Percentiles rank a stretch among this genome's conserved stretches.
Conservation (phyloP, 2,888 invertebrate genomes). For the Eupithecia subfuscata region DNA sequence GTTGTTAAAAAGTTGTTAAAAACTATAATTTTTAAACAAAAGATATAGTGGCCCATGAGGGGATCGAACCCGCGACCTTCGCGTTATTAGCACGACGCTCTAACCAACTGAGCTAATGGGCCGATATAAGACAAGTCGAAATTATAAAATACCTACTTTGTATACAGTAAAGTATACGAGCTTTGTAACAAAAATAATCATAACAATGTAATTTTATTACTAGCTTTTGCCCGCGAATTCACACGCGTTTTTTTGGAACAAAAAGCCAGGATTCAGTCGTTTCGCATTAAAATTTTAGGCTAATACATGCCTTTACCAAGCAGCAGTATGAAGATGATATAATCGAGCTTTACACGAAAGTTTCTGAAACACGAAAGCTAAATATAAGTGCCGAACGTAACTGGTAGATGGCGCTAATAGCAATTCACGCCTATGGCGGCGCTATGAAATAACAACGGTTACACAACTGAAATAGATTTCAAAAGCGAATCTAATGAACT, state of each 20-base stretch:
- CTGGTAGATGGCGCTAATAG: slow-evolving; percentile 14
- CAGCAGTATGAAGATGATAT: too few relatives aligned
- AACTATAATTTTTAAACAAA: background rate
- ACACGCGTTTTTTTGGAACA: too few relatives aligned
- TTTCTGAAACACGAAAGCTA: too few relatives aligned
- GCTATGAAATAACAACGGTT: background rate
- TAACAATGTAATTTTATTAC: too few relatives aligned
- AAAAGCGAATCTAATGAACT: slow-evolving; percentile 42
- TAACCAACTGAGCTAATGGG: slow-evolving; percentile 82
- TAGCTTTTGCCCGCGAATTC: too few relatives aligned
- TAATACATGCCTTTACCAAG: too few relatives aligned
- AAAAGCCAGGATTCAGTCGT: too few relatives aligned
- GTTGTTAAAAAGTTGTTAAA: too few relatives aligned
- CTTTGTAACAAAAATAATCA: background rate
- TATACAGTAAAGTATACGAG: background rate
- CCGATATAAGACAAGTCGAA: slow-evolving; percentile 43
- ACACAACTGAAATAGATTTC: slow-evolving; percentile 32
- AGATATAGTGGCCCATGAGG: slow-evolving; percentile 80
- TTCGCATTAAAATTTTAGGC: too few relatives aligned
- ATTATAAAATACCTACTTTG: background rate
- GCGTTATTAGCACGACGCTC: slow-evolving; percentile 82
- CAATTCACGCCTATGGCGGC: background rate
- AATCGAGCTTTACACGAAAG: too few relatives aligned
- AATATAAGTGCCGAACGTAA: background rate
- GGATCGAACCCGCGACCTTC: slow-evolving; percentile 81